phyloP scores from a whole-genome alignment of 2,797 vertebrate species.

The Emydoidea blandingii region DNA sequence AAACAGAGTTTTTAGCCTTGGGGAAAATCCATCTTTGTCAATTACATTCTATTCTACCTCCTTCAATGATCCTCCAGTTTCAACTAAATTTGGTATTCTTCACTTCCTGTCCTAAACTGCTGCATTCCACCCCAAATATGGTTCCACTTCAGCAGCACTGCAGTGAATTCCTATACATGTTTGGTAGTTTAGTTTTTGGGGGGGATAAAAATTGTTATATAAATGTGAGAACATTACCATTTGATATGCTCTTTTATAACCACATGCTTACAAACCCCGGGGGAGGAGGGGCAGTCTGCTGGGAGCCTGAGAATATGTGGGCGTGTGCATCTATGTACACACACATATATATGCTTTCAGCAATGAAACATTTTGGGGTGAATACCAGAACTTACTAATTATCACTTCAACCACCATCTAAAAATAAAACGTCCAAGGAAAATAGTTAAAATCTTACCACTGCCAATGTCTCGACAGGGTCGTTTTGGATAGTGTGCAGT shows the following conservation, averaged over 20 bases:
- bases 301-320: background rate
- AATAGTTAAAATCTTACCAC: constrained; percentile 62
- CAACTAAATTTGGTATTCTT: background rate
- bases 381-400: constrained; percentile 67
- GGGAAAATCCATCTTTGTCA: background rate
- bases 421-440: constrained; percentile 71
- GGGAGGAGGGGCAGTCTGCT: background rate
- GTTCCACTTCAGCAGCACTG: background rate
- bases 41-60: background rate
- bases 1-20: accelerated
- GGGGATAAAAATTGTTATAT: background rate
- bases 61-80: background rate
- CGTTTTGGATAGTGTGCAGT: constrained; percentile 52
- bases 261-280: background rate
- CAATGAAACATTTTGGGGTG: background rate
- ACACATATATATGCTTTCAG: background rate
- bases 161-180: background rate
- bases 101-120: background rate
- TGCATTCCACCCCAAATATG: background rate
- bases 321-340: accelerated
- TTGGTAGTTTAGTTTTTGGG: background rate
- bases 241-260: background rate
- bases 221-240: background rate
- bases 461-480: constrained; percentile 35
- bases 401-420: constrained; percentile 54